phyloP scores from a whole-genome alignment of 2,888 invertebrate species.

The Cantharis nigra region DNA sequence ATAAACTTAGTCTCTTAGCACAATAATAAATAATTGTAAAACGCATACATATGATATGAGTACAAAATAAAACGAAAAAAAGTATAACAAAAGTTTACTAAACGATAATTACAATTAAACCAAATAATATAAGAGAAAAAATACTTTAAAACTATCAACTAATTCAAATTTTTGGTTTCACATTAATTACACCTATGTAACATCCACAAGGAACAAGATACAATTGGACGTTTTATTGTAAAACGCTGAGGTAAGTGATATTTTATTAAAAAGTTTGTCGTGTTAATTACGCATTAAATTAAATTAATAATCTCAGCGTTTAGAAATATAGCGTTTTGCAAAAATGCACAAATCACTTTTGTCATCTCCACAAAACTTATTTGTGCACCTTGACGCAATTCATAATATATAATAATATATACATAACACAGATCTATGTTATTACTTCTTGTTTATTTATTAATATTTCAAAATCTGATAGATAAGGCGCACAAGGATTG shows the following conservation, averaged over 20 bases:
- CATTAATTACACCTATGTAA: conserved; percentile 38
- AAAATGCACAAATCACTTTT: conserved; percentile 6
- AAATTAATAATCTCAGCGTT: conserved; percentile 1
- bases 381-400: background rate
- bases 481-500: conserved; percentile 30
- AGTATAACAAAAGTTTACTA: conserved; percentile 5
- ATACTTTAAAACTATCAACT: conserved; percentile 22
- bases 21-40: conserved; percentile 4
- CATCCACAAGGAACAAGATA: conserved; percentile 39
- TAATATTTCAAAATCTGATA: conserved; percentile 19
- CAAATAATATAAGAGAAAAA: conserved; percentile 17
- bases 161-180: conserved; percentile 36
- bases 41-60: background rate
- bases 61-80: conserved; percentile 4
- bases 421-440: conserved; percentile 28
- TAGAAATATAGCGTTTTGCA: conserved; percentile 2
- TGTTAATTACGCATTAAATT: background rate
- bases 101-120: conserved; percentile 13
- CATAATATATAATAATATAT: background rate
- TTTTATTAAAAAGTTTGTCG: background rate
- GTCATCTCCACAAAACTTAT: background rate
- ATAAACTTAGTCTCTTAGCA: conserved; percentile 3
- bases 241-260: conserved; percentile 11
- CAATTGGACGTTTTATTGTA: conserved; percentile 27
- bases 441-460: conserved; percentile 23